Conservation (phyloP, 2,797 vertebrate species). For the Morus bassanus region DNA sequence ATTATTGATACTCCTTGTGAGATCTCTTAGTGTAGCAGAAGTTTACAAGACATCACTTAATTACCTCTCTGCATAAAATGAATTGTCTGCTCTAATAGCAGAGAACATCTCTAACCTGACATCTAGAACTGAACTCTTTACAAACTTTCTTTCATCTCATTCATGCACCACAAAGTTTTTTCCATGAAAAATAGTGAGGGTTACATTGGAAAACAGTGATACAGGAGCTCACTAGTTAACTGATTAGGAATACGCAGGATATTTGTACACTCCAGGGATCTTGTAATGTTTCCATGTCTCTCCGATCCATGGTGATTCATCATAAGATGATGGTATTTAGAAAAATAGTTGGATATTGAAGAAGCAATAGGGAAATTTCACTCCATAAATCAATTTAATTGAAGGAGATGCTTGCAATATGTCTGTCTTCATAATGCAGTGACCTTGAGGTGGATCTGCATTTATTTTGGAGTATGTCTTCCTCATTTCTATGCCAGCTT, state of each 20-base stretch:
- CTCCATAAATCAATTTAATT: conserved; percentile 4
- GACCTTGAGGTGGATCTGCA: conserved; percentile 5
- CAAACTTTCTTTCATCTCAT: background rate
- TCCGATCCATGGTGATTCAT: background rate
- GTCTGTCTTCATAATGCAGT: background rate
- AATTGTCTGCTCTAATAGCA: background rate
- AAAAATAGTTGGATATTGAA: background rate
- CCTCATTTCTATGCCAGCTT: conserved; percentile 33
- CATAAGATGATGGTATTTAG: background rate
- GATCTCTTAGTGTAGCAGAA: background rate
- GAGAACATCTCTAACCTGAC: background rate
- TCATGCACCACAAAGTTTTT: background rate
- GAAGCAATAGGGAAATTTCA: background rate
- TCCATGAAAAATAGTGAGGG: background rate
- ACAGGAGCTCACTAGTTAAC: background rate
- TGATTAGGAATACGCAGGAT: background rate
- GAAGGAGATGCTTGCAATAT: conserved; percentile 1
- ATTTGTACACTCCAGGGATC: background rate
- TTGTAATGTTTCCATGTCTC: background rate
- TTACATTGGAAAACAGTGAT: background rate
- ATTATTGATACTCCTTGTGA: background rate
- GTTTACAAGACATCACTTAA: background rate
- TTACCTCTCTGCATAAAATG: background rate
- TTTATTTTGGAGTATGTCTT: conserved; percentile 3
- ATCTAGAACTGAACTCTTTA: background rate